phyloP scores from a whole-genome alignment of 2,113 vertebrate genomes.

The Tetrax tetrax region DNA sequence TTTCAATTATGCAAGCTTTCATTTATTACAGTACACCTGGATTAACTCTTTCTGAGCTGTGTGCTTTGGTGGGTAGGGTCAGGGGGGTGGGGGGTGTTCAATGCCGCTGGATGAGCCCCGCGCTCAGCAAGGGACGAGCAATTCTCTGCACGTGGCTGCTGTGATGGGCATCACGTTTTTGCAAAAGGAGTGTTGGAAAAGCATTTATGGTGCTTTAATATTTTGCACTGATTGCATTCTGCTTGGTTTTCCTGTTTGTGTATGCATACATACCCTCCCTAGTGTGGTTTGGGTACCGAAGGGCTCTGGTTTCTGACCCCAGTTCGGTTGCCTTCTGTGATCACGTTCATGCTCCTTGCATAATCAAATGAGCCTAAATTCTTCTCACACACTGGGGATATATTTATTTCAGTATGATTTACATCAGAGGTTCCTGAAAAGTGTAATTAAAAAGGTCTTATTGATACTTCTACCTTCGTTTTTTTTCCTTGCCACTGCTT shows the following conservation, averaged over 20 bases:
- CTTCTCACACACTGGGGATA: not conserved
- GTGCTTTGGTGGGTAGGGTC: not conserved
- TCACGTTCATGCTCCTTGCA: not conserved
- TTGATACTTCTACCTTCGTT: not conserved
- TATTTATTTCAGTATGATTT: conserved; percentile 18
- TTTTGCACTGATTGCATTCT: not conserved
- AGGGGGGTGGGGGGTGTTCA: not conserved
- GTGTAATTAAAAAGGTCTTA: conserved; percentile 24
- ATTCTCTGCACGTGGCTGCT: not conserved
- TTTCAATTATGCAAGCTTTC: conserved; percentile 54
- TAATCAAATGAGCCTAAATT: not conserved
- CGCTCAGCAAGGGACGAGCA: rapidly evolving
- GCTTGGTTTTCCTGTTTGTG: not conserved
- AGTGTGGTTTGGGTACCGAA: not conserved
- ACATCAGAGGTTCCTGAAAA: not conserved
- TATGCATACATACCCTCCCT: rapidly evolving
- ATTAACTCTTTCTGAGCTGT: not conserved
- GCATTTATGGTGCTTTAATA: not conserved
- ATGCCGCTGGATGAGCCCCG: rapidly evolving
- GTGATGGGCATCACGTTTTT: not conserved
- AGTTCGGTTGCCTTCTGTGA: not conserved
- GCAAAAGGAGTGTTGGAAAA: not conserved
- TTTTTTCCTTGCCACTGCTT: not conserved
- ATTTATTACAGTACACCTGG: conserved; percentile 9
- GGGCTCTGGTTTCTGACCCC: not conserved